A percentile compares a stretch with the other conserved stretches of the same genome.
These are phyloP conservation scores for Brachymystax lenok DNA, from an alignment of 2,797 vertebrate genomes.

Conservation along the genomic window DNA sequence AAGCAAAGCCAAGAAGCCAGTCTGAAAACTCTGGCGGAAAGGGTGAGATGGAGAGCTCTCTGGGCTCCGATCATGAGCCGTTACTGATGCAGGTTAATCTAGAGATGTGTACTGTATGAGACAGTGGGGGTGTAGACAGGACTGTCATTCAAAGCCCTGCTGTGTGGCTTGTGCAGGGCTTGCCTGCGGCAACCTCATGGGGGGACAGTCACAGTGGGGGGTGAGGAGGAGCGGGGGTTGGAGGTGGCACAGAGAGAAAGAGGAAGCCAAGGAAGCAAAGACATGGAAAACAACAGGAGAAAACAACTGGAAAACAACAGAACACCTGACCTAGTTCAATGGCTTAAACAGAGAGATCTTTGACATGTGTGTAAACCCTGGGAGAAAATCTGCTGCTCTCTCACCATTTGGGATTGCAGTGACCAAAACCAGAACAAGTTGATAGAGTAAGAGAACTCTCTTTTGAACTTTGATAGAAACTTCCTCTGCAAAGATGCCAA, in stretches of 20 bases:
- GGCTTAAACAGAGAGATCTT: background rate
- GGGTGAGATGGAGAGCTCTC: constrained; percentile 4
- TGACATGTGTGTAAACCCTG: background rate
- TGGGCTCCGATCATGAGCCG: background rate
- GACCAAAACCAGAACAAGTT: background rate
- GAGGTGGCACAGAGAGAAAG: background rate
- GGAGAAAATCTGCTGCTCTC: background rate
- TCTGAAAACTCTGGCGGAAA: constrained; percentile 1
- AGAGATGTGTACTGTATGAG: background rate
- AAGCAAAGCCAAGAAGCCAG: constrained; percentile 10
- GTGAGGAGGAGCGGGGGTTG: background rate
- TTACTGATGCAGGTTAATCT: background rate
- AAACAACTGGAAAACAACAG: background rate
- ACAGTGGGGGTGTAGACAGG: background rate
- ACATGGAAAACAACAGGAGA: background rate
- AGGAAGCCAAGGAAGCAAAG: background rate
- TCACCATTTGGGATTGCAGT: background rate
- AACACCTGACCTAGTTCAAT: background rate
- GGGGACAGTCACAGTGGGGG: background rate
- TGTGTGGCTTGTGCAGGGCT: background rate
- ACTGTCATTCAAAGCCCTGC: background rate
- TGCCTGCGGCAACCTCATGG: background rate
- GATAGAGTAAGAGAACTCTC: no score
- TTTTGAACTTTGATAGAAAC: no score
- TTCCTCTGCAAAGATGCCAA: background rate